phyloP scores from a whole-genome alignment of 1,140 invertebrate species.

The Eumaeus atala region DNA sequence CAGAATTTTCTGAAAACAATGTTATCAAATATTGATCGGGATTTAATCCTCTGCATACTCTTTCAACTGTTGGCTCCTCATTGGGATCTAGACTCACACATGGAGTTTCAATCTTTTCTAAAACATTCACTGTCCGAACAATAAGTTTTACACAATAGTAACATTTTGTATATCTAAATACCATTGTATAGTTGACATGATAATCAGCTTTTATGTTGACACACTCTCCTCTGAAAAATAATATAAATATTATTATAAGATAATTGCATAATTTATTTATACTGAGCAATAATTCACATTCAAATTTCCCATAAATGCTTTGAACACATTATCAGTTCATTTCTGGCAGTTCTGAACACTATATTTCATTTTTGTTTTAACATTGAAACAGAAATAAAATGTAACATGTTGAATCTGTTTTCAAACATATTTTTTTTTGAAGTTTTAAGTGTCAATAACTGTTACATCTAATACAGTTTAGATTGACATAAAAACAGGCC shows the following conservation, averaged over 20 bases:
- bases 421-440: no score
- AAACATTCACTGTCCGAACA: slow-evolving; percentile 90
- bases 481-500: no score
- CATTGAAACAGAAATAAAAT: no score
- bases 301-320: no score
- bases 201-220: slow-evolving; percentile 81
- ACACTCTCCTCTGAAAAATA: slow-evolving; percentile 78
- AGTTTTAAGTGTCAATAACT: no score
- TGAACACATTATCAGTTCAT: no score
- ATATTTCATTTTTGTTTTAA: no score
- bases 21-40: slow-evolving; percentile 88
- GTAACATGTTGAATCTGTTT: no score
- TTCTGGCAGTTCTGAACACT: no score
- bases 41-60: slow-evolving; percentile 84
- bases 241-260: slow-evolving; percentile 16
- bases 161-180: slow-evolving; percentile 83
- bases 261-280: no score
- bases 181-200: slow-evolving; percentile 90
- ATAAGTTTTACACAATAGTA: slow-evolving; percentile 90
- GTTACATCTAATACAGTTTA: no score
- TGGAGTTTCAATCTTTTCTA: slow-evolving; percentile 91
- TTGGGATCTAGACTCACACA: slow-evolving; percentile 81
- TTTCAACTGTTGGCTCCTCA: slow-evolving; percentile 81
- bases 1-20: slow-evolving; percentile 92
- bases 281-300: no score